These are phyloP conservation scores for Drosophila kuntzei DNA, from an alignment of 2,888 invertebrate genomes.

Conservation along the genomic window DNA sequence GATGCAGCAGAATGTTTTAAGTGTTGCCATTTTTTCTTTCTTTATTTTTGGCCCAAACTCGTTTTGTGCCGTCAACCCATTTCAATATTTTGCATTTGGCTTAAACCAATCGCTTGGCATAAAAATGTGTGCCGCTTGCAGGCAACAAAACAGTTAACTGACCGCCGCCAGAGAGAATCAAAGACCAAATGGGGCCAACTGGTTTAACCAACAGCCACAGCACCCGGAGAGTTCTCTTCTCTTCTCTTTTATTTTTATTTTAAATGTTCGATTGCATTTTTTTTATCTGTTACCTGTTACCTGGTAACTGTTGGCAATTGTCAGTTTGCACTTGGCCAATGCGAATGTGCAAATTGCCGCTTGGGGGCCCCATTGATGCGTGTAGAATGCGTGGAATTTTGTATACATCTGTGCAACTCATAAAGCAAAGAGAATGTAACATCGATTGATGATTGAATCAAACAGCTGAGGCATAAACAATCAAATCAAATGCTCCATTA, in stretches of 20 bases:
- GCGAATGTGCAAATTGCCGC: slow-evolving; percentile 25
- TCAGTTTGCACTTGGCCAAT: slow-evolving; percentile 32
- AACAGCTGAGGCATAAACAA: slow-evolving; percentile 4
- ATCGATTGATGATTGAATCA: slow-evolving; percentile 14
- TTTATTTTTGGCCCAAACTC: slow-evolving; percentile 33
- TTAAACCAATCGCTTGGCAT: slow-evolving; percentile 57
- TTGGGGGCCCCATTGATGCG: slow-evolving; percentile 31
- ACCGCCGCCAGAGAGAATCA: slow-evolving; percentile 45
- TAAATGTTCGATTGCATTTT: slow-evolving; percentile 33
- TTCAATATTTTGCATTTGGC: slow-evolving; percentile 69
- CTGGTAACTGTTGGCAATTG: slow-evolving; percentile 4
- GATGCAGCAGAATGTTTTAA: slow-evolving; percentile 36
- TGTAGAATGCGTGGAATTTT: slow-evolving; percentile 40
- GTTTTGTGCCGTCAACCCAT: slow-evolving; percentile 55
- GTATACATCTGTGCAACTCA: slow-evolving; percentile 12
- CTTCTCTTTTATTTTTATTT: no score
- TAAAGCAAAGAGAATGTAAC: neutral
- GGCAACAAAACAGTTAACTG: slow-evolving; percentile 73
- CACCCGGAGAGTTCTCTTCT: slow-evolving; percentile 47
- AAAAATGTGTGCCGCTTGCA: slow-evolving; percentile 57
- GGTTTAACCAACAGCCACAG: slow-evolving; percentile 55
- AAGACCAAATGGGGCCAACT: slow-evolving; percentile 68
- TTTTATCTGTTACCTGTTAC: slow-evolving; percentile 14
- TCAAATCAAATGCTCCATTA: slow-evolving; percentile 41
- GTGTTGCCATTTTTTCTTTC: slow-evolving; percentile 29